A percentile compares a stretch with the other conserved stretches of the same genome.
These are phyloP conservation scores for Lucifuga dentata DNA, from an alignment of 2,113 vertebrate genomes.

Conservation along the genomic window DNA sequence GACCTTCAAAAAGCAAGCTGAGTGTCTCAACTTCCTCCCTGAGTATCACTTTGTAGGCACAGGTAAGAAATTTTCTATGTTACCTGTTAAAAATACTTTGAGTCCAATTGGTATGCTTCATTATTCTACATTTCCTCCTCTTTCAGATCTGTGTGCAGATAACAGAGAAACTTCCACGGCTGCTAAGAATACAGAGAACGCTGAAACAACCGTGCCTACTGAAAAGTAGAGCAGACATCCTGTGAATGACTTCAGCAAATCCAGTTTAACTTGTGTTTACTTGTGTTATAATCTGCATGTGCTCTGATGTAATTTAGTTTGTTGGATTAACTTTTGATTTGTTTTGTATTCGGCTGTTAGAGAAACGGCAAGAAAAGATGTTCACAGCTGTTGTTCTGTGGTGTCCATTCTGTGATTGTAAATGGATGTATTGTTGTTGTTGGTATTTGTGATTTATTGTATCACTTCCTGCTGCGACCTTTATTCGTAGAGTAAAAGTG, in stretches of 20 bases:
- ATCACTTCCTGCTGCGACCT: too few species aligned
- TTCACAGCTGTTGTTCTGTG: not conserved
- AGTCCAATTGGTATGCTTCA: not conserved
- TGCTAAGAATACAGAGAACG: conserved; percentile 14
- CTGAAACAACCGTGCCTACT: not conserved
- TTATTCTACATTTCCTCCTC: not conserved
- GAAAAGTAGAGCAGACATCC: conserved; percentile 23
- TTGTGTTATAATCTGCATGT: conserved; percentile 6
- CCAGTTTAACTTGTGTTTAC: conserved; percentile 27
- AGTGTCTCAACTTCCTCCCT: conserved; percentile 70
- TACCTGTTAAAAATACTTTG: too few species aligned
- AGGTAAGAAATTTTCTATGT: conserved; percentile 47
- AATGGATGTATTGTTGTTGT: not conserved
- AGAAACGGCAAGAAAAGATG: not conserved
- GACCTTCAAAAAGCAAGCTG: conserved; percentile 76
- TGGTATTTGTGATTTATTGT: not conserved
- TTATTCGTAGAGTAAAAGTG: conserved; percentile 14
- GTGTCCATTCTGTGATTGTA: not conserved
- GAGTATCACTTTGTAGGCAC: conserved; percentile 60
- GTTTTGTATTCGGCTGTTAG: not conserved
- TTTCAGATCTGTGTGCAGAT: conserved; percentile 75
- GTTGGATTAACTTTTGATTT: conserved; percentile 3
- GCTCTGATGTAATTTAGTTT: not conserved
- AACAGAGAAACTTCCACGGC: conserved; percentile 25
- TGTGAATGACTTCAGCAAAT: not conserved